Conservation (phyloP, 2,888 invertebrate species). For the Encarsia formosa region DNA sequence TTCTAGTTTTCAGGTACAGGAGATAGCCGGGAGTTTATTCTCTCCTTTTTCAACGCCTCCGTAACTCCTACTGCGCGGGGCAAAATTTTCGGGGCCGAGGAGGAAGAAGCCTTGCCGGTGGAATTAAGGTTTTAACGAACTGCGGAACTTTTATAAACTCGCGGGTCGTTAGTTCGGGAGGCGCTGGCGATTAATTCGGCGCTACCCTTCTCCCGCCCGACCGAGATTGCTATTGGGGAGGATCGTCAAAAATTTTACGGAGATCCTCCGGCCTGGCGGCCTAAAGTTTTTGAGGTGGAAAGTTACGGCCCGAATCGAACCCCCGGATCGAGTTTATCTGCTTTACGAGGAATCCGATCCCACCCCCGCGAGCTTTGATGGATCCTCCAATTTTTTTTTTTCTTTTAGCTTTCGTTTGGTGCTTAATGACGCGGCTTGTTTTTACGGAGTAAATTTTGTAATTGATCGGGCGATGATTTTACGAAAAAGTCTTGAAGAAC, state of each 20-base stretch:
- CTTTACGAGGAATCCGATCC: no score
- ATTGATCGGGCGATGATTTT: no score
- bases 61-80: not conserved
- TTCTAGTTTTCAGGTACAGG: conserved; percentile 17
- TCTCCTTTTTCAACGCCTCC: not conserved
- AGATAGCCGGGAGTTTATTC: conserved; percentile 3
- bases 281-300: no score
- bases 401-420: no score
- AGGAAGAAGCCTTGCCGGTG: no score
- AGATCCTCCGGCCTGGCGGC: conserved; percentile 4
- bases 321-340: no score
- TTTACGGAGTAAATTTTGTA: no score
- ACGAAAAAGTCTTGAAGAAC: no score
- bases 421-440: no score
- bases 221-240: conserved; percentile 12
- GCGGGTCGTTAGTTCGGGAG: conserved; percentile 12
- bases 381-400: no score
- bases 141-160: conserved; percentile 19
- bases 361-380: no score
- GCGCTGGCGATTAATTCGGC: conserved; percentile 14
- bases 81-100: conserved; percentile 12
- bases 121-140: conserved; percentile 23
- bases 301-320: no score
- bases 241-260: conserved; percentile 15
- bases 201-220: not conserved